phyloP scores from a whole-genome alignment of 2,888 invertebrate genomes.

The Drosophila prolongata region DNA sequence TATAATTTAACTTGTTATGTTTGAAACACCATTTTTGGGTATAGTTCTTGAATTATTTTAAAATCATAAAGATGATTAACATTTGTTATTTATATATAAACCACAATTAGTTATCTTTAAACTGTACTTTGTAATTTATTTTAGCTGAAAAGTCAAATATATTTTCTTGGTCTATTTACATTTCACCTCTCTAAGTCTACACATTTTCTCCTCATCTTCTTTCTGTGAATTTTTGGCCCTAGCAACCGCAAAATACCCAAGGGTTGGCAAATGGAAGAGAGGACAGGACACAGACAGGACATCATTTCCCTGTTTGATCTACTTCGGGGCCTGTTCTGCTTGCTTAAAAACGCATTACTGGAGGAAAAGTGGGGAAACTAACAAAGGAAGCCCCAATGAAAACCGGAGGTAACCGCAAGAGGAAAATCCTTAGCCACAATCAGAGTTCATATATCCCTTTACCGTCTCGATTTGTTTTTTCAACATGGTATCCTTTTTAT shows the following conservation, averaged over 20 bases:
- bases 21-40: no score
- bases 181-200: constrained; percentile 5
- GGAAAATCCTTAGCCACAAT: constrained; percentile 52
- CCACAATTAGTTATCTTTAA: no score
- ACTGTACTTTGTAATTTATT: no score
- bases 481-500: not conserved
- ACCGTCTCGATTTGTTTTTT: constrained; percentile 4
- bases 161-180: not conserved
- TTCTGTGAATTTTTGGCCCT: constrained; percentile 34
- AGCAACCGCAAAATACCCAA: constrained; percentile 63
- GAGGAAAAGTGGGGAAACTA: constrained; percentile 9
- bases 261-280: constrained; percentile 22
- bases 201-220: constrained; percentile 2
- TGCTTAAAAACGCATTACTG: constrained; percentile 72
- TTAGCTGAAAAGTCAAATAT: no score
- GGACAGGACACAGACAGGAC: constrained; percentile 33
- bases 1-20: no score
- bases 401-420: constrained; percentile 58
- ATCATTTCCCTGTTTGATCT: constrained; percentile 47
- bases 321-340: constrained; percentile 17
- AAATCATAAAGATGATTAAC: no score
- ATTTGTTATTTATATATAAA: no score
- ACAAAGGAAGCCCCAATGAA: constrained; percentile 22
- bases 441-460: constrained; percentile 40
- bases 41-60: no score